A percentile compares a stretch with the other conserved stretches of the same genome.
phyloP scores from a whole-genome alignment of 2,113 vertebrate species.

The Caracal caracal region DNA sequence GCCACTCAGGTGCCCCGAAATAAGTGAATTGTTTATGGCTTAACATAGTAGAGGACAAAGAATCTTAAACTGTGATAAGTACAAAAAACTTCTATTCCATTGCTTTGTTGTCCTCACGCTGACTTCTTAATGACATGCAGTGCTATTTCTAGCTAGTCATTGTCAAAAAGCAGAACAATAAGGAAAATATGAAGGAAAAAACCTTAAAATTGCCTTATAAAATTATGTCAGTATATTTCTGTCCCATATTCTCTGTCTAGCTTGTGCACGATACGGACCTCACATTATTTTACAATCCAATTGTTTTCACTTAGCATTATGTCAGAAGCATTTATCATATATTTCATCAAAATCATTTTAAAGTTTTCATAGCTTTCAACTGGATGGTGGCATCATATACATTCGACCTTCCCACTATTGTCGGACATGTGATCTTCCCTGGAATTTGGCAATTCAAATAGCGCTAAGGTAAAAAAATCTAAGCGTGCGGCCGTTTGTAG shows the following conservation, averaged over 20 bases:
- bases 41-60: neutral
- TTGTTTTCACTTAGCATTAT: neutral
- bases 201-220: neutral
- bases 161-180: neutral
- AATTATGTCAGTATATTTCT: neutral
- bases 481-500: neutral
- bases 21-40: neutral
- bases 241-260: neutral
- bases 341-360: neutral
- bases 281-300: neutral
- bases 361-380: neutral
- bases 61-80: neutral
- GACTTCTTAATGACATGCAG: neutral
- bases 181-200: neutral
- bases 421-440: neutral
- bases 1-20: neutral
- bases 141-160: neutral
- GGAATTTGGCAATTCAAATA: neutral
- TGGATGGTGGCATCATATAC: neutral
- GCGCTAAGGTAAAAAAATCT: neutral
- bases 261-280: neutral
- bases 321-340: neutral
- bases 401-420: neutral
- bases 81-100: neutral
- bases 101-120: neutral